Evolutionary conservation across 2,888 invertebrate species (phyloP), one percentile per base, ranked within the genome.

Genomic region (Chrysopilus asiliformis): DNA sequence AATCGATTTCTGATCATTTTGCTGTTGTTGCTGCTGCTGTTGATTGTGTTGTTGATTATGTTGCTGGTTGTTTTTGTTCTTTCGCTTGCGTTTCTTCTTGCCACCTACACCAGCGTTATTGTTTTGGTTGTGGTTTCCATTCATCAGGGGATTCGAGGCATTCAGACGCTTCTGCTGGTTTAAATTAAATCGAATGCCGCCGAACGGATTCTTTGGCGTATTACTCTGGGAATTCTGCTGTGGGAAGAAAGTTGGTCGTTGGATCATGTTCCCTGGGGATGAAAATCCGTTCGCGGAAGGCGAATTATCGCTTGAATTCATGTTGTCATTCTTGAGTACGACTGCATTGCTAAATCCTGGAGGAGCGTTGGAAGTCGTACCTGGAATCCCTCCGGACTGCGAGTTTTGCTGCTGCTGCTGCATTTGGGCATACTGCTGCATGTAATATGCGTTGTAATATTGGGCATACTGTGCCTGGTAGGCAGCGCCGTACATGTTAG

Each of bases 11-110:
- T 42, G 59, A 60, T 10, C 60, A 61, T 48, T 46, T 59, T 61
- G 35, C 52, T 53, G 46, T 58, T 64, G 33, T 44, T 51, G 43
- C 51, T 53, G 47, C 58, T 64, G 38, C 42, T 55, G 48, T 32
- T 53, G 47, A 45, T 56, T 53, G 46, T 52, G 50, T 43, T 46
- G 48, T 38, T 50, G 40, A 46, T 51, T 49, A 43, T 46, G 47
- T 38, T 50, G 41, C 42, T 65, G 57, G 47, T 58, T 58, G 50
- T 67, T 61, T 53, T 68, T 70, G 47, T 71, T 71, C 53, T 75
- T 74, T 43, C 76, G 73, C 62, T 80, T 83, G 35, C 80, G 73
- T 55, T 83, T 83, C 64, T 80, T 83, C 66, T 83, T 82, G 2
- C 45, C 72, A 22, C 45, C 72, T 41, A 65, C 68, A 41, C 60